phyloP scores from a whole-genome alignment of 1,140 invertebrate species.

The Harpegnathos saltator region DNA sequence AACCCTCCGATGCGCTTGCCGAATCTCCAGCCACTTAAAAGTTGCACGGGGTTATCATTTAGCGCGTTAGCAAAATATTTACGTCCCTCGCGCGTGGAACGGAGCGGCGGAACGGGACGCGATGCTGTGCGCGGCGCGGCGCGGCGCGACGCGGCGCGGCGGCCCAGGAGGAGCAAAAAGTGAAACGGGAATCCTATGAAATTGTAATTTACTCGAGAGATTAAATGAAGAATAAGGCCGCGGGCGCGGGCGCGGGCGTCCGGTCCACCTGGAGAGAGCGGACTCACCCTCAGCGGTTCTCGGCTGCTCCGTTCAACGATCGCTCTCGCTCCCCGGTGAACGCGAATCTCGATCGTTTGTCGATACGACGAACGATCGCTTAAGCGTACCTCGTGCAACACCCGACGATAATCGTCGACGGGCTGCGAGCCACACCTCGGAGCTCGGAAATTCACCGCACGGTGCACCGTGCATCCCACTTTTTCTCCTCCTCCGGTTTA shows the following conservation, averaged over 20 bases:
- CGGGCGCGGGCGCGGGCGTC: too few species aligned
- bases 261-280: neutral
- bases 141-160: neutral
- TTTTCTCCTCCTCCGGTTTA: constrained; percentile 13
- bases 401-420: neutral
- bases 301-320: too few species aligned
- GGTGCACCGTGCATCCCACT: neutral
- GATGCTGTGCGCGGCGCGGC: too few species aligned
- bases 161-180: constrained; percentile 3
- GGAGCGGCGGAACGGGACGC: neutral
- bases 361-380: neutral
- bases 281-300: neutral
- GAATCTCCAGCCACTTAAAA: constrained; percentile 51
- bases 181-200: constrained; percentile 23
- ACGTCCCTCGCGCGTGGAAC: neutral
- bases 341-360: neutral
- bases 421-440: neutral
- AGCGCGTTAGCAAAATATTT: constrained; percentile 46
- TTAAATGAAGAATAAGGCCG: constrained; percentile 21
- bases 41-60: constrained; percentile 43
- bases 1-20: constrained; percentile 43
- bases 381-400: neutral
- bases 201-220: constrained; percentile 33
- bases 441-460: constrained; percentile 1
- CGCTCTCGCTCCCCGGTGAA: neutral